These are phyloP conservation scores for Steatocranus sp. DNA, from an alignment of 2,797 vertebrate genomes.

Conservation along the genomic window DNA sequence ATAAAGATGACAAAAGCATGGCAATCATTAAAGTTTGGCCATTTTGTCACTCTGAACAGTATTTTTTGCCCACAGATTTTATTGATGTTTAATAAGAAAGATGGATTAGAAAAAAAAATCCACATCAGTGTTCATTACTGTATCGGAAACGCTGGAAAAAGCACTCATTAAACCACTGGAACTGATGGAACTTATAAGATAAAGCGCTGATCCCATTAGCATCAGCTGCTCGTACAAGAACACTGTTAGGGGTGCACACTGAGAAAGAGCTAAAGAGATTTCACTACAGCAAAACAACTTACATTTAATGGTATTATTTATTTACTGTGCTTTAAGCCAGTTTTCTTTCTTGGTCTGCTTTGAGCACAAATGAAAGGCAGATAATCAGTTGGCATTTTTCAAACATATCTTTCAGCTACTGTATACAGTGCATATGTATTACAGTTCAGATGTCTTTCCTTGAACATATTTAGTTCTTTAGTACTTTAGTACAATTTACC, in stretches of 20 bases:
- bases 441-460: neutral
- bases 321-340: neutral
- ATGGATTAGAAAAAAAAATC: neutral
- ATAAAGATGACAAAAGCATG: conserved; percentile 54
- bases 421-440: neutral
- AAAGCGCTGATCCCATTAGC: neutral
- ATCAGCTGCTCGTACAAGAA: neutral
- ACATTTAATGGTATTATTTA: neutral
- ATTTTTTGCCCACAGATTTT: conserved; percentile 29
- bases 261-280: neutral
- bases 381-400: neutral
- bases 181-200: neutral
- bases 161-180: neutral
- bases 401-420: neutral
- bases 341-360: neutral
- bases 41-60: conserved; percentile 15
- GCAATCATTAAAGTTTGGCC: conserved; percentile 50
- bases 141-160: neutral
- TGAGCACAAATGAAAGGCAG: neutral
- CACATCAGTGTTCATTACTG: neutral
- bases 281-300: neutral
- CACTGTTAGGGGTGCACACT: neutral
- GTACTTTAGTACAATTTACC: neutral
- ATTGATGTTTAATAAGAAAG: conserved; percentile 40
- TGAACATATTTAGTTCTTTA: conserved; percentile 2